Evolutionary conservation across 2,113 vertebrate genomes (phyloP), one percentile per base, ranked within the genome.

Genomic region (Urocolius indicus): DNA sequence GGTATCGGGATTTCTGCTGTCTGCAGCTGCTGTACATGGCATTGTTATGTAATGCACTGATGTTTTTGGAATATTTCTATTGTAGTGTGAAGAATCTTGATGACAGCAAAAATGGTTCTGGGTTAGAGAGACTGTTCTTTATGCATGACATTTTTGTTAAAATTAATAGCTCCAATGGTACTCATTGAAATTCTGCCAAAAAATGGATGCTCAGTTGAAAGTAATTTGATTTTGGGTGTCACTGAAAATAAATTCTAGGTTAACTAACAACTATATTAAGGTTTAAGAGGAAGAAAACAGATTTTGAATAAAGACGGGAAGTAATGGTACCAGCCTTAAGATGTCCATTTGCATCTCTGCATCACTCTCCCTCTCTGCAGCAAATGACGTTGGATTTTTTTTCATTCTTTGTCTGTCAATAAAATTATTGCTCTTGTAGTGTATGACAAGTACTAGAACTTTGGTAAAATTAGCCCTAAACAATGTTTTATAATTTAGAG

Each of bases 391-490:
- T 48, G 18, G 8, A 4, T 10, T 75, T 49, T 87, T 52, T 89
- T 38, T 81, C 80, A 69, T 88, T 88, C 54, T 43, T 80, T 82
- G 52, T 87, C 58, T 85, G 54, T 84, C 82, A 92, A 84, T 61
- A 96, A 36, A 93, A 90, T 65, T 94, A 91, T 81, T 93, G 74
- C 29, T 89, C 15, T 90, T 87, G 32, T 58, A 0, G 6, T 23
- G 13, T 72, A 81, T 45, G 46, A 34, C 61, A 96, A 90, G 57
- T 90, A 96, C 12, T 20, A 79, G 30, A 76, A 45, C 6, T 76
- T 72, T 9, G 62, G 78, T 68, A 75, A 71, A 83, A 63, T 92
- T 24, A 65, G 10, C 26, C 85, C 43, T 96, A 91, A 97, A 92
- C 66, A 94, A 86, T 8, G 6, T 94, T 91, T 72, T 75, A 66